phyloP scores from a whole-genome alignment of 2,797 vertebrate genomes.

The Anniella stebbinsi region DNA sequence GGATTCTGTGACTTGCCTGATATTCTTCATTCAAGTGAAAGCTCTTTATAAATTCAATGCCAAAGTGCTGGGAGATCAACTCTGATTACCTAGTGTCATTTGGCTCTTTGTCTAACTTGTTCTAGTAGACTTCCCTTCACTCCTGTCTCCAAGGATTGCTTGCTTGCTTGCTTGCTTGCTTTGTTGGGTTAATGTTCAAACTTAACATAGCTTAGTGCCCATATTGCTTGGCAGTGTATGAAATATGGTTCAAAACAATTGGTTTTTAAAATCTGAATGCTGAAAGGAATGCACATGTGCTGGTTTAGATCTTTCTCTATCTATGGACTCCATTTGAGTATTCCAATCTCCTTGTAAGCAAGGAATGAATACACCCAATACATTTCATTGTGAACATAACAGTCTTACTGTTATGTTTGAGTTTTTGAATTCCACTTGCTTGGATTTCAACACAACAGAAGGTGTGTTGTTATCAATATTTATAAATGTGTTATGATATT shows the following conservation, averaged over 20 bases:
- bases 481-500: neutral
- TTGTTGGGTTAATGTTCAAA: neutral
- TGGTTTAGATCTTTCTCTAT: neutral
- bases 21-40: too few species aligned
- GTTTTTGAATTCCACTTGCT: neutral
- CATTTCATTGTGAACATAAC: neutral
- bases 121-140: too few species aligned
- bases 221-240: neutral
- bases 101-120: too few species aligned
- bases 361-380: neutral
- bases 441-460: neutral
- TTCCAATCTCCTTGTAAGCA: neutral
- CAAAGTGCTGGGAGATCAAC: neutral
- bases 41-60: neutral
- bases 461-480: neutral
- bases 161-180: neutral
- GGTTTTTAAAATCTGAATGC: neutral
- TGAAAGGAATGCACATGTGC: neutral
- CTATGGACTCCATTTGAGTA: neutral
- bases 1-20: too few species aligned
- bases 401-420: neutral
- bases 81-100: too few species aligned
- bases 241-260: neutral
- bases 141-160: neutral
- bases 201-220: neutral